These are phyloP conservation scores for Byasa hedistus DNA, from an alignment of 2,888 invertebrate species.

Conservation along the genomic window DNA sequence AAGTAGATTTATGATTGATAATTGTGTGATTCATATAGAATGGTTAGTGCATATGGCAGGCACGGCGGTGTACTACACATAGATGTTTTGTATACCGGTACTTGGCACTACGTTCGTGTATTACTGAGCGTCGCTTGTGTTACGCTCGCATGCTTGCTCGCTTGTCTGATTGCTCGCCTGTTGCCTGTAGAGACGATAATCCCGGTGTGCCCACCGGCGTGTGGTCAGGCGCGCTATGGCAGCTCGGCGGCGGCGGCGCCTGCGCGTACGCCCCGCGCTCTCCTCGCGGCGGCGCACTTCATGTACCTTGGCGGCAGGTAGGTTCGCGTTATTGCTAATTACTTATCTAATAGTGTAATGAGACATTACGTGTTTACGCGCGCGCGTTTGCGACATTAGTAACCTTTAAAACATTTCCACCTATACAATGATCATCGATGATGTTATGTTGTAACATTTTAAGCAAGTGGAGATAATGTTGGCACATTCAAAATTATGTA, in stretches of 20 bases:
- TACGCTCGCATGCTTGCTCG: conserved; percentile 7
- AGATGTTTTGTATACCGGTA: not conserved
- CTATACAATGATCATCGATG: no score
- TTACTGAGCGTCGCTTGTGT: not conserved
- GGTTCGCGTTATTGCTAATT: not conserved
- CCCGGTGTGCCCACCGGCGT: conserved; percentile 96
- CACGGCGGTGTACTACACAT: no score
- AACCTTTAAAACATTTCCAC: no score
- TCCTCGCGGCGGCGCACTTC: not conserved
- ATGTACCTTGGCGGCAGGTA: conserved; percentile 1
- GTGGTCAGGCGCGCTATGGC: conserved; percentile 84
- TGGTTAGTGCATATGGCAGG: no score
- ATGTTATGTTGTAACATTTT: no score
- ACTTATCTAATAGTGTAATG: no score
- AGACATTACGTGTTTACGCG: no score
- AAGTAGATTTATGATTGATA: no score
- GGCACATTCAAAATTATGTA: no score
- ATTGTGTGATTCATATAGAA: no score
- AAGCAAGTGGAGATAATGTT: no score
- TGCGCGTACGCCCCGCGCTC: conserved; percentile 23
- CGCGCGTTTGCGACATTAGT: no score
- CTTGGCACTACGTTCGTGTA: not conserved
- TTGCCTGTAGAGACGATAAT: conserved; percentile 88
- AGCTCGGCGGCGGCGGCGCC: conserved; percentile 70
- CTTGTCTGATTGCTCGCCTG: conserved; percentile 22